Evolutionary conservation across 2,888 invertebrate species (phyloP).

Genomic region (Sialis fuliginosa): DNA sequence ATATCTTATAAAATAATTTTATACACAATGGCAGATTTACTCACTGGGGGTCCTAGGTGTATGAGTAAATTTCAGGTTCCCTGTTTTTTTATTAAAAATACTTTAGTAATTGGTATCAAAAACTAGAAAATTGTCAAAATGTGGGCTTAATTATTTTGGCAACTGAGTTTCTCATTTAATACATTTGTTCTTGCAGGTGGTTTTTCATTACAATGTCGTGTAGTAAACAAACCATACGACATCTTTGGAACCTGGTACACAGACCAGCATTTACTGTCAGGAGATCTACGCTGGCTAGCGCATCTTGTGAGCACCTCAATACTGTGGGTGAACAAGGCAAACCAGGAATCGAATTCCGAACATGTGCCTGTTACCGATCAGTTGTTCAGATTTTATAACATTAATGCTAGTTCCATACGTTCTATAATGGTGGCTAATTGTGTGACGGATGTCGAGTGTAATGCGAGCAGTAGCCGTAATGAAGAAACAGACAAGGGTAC

Average conservation of each 20-base stretch:
- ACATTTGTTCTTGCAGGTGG: conserved; percentile 29
- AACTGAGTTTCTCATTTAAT: too few species aligned
- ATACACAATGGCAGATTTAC: too few species aligned
- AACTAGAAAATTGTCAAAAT: too few species aligned
- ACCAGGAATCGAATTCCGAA: conserved; percentile 62
- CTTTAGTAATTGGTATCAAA: too few species aligned
- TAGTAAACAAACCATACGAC: conserved; percentile 71
- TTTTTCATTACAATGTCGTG: conserved; percentile 52
- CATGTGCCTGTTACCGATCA: conserved; percentile 54
- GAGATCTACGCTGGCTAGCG: conserved; percentile 64
- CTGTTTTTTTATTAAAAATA: too few species aligned
- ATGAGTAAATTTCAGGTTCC: too few species aligned
- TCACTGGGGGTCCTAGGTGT: too few species aligned
- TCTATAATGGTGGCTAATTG: conserved; percentile 63
- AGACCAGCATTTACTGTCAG: conserved; percentile 61
- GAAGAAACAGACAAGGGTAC: conserved; percentile 5
- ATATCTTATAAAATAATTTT: too few species aligned
- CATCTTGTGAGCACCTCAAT: conserved; percentile 56
- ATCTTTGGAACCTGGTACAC: conserved; percentile 84
- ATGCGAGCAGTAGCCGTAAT: conserved; percentile 17
- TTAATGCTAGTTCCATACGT: conserved; percentile 62
- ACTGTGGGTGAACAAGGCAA: conserved; percentile 67
- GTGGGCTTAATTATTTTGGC: too few species aligned
- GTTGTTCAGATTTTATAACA: conserved; percentile 47
- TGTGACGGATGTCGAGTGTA: conserved; percentile 24